Evolutionary conservation across 2,888 invertebrate species (phyloP), one percentile per base, ranked within the genome.

Genomic region (Stenoptilia bipunctidactyla): DNA sequence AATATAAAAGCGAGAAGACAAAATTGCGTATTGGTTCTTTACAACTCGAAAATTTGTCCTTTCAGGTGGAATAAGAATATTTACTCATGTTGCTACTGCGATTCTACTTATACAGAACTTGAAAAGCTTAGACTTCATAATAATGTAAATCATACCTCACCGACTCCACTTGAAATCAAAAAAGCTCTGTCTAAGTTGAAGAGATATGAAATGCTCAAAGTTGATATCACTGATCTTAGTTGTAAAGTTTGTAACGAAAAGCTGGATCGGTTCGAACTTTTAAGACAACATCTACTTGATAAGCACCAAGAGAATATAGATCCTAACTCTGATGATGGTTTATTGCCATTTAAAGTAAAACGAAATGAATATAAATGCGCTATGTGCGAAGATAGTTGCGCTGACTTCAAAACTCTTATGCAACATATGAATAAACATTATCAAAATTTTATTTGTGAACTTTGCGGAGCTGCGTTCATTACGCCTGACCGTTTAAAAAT

Each of bases 401-500:
- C 61, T 0, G 76, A 79, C 27, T 83, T 67, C 39, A 77, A 73
- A 45, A 60, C 72, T 3, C 43, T 83, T 0, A 79, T 79, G 20
- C 72, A 77, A n/a, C 83, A 83, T 36, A 83, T 83, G 82, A 83
- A 83, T 39, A 49, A 68, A 0, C 83, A 83, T 46, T 83, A 68
- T 39, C 76, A 73, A 45, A 75, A 82, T 46, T 82, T 69, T 38
- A 79, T 83, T 27, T 83, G 83, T 39, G 80, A 80, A 34, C 69
- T 67, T 40, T 83, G 83, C 37, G 83, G 83, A 0, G 50, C 66
- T 0, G 82, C 80, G 1, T 83, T 83, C 25, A 38, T 30, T 10
- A 30, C 30, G 4, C 12, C 12, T n/a, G 2, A 10, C 9, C 12
- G n/a, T 3, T 12, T 30, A 12, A 30, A 12, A 9, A 30, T 8